Evolutionary conservation across 2,888 invertebrate species (phyloP).

Genomic region (Notodonta dromedarius): DNA sequence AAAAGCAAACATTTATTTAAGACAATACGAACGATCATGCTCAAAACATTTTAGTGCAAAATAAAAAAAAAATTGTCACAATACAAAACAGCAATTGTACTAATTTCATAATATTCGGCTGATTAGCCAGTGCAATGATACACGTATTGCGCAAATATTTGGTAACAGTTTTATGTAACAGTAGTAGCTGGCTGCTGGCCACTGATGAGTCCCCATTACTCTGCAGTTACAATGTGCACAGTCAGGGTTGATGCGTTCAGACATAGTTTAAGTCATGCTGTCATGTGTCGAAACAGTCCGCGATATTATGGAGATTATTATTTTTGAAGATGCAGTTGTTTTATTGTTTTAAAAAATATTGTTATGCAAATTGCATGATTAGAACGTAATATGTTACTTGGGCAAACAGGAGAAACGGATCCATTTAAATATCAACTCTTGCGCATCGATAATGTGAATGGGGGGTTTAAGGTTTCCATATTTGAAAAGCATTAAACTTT

Average conservation of each 20-base stretch:
- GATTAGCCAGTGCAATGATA: conserved; percentile 54
- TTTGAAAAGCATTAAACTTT: no score
- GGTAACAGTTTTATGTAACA: conserved; percentile 63
- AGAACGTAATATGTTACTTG: no score
- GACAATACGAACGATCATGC: not conserved
- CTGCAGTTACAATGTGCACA: conserved; percentile 16
- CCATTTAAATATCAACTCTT: no score
- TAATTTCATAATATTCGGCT: conserved; percentile 58
- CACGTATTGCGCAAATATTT: conserved; percentile 65
- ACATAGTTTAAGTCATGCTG: not conserved
- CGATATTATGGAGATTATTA: no score
- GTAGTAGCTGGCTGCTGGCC: conserved; percentile 42
- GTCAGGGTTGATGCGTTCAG: conserved; percentile 8
- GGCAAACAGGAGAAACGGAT: no score
- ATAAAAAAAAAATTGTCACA: not conserved
- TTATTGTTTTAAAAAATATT: not conserved
- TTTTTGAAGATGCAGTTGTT: no score
- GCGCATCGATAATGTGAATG: no score
- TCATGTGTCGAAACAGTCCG: conserved; percentile 2
- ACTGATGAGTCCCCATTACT: conserved; percentile 40
- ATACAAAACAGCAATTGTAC: conserved; percentile 42
- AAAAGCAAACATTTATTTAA: no score
- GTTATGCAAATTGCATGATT: not conserved
- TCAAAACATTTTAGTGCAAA: not conserved
- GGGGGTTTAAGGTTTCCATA: no score